Base-by-base conservation (phyloP, 2,113 vertebrate genomes). In the Chaetura pelagica region DNA sequence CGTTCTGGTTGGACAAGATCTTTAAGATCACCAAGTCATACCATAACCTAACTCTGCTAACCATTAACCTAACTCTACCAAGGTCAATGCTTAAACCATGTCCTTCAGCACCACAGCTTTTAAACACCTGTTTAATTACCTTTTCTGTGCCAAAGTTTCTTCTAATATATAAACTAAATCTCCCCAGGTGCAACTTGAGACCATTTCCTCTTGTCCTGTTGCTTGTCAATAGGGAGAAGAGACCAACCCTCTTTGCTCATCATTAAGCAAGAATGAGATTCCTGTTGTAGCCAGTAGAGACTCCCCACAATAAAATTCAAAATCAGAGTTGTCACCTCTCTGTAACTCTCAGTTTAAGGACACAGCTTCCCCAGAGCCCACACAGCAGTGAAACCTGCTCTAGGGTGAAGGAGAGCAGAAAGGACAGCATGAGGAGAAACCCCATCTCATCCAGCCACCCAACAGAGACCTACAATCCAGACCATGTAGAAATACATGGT, bases 311-410 rank as follows among this genome's bases (percentile, higher is more conserved):
- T 13, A 40, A 49, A 92, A 62, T 5, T 6, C 34, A 29, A 54
- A 26, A 78, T 38, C 40, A 83, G 48, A 87, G 30, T 18, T 7
- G 12, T 23, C 49, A 10, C 40, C 20, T 67, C 71, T n/a, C 32
- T 42, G n/a, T 22, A 52, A n/a, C 42, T 30, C 26, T 22, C 54
- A 15, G 35, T 29, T 68, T 29, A 32, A 24, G 51, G 73, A 34
- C 2, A 4, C 38, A 82, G 48, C 48, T 75, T 57, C 48, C n/a
- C 48, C 21, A n/a, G 55, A 4, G 67, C 24, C 21, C 1, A 21
- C n/a, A 23, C 0, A 32, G 52, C 40, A 68, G 26, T 0, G 2
- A 77, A 27, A 54, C 0, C 1, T 7, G 18, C 32, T 12, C 57
- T 10, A 29, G 8, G 19, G 22, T 2, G 6, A 46, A 63, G 59